These are phyloP conservation scores for Sepiola atlantica DNA, from an alignment of 2,888 invertebrate species.

Conservation along the genomic window DNA sequence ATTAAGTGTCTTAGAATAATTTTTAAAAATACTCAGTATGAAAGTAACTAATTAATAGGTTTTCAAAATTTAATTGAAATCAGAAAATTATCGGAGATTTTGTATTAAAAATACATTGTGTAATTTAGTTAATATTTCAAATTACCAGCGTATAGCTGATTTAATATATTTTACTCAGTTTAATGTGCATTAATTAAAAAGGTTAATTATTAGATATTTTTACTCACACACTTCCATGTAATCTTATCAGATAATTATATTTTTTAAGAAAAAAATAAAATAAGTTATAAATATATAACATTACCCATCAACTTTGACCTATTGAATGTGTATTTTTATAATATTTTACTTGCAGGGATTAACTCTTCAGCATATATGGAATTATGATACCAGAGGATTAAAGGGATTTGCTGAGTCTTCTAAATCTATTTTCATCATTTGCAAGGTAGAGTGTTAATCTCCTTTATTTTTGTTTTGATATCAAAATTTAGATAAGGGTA, in stretches of 20 bases:
- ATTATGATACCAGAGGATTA: slow-evolving; percentile 20
- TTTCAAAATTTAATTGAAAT: no score
- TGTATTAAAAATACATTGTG: no score
- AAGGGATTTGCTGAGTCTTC: neutral
- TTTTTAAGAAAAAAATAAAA: neutral
- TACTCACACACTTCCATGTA: neutral
- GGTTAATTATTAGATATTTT: neutral
- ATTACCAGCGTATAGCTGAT: neutral
- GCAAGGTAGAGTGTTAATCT: slow-evolving; percentile 13
- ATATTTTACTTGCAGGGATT: neutral
- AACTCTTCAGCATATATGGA: neutral
- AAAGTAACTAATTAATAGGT: no score
- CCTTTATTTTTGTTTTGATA: neutral
- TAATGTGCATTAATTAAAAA: neutral
- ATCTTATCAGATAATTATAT: neutral
- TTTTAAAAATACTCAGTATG: no score
- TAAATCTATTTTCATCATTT: neutral
- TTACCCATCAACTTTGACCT: neutral
- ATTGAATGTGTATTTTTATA: neutral
- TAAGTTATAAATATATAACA: neutral
- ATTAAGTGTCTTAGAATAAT: no score
- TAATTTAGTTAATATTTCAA: no score
- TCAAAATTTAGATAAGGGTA: neutral
- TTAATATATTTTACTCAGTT: neutral
- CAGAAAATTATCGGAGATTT: no score